phyloP scores from a whole-genome alignment of 35 echinoderm and acorn worm genomes.

The Strongylocentrotus purpuratus region DNA sequence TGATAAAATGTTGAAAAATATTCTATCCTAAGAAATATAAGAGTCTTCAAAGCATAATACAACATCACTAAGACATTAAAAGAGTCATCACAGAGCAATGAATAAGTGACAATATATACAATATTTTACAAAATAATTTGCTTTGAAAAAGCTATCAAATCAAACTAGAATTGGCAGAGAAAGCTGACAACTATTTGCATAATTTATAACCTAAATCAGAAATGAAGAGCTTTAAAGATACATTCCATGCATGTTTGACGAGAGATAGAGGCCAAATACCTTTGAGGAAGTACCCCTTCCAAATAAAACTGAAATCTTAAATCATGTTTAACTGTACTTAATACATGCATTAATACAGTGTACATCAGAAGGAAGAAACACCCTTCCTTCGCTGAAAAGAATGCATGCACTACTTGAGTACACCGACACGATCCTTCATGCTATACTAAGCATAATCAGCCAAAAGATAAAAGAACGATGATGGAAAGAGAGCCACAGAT shows the following conservation, averaged over 20 bases:
- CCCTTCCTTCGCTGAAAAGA: too few relatives aligned
- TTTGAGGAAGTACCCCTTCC: not conserved
- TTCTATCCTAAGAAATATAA: too few relatives aligned
- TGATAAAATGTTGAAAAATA: too few relatives aligned
- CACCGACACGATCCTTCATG: not conserved
- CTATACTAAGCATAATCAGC: not conserved
- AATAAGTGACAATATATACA: not conserved
- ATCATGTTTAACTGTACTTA: not conserved
- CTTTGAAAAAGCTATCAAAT: not conserved
- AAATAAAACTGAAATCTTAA: not conserved
- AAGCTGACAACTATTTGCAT: not conserved
- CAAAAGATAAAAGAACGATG: not conserved
- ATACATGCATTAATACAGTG: not conserved
- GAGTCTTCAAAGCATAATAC: too few relatives aligned
- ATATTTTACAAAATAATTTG: not conserved
- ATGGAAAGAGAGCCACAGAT: constrained; percentile 10
- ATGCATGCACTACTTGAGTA: not conserved
- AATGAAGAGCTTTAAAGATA: not conserved
- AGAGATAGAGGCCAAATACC: not conserved
- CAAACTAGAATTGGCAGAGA: not conserved
- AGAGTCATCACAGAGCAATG: not conserved
- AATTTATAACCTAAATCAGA: not conserved
- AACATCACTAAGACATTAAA: not conserved
- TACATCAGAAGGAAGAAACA: too few relatives aligned
- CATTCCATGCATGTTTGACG: not conserved